A percentile compares a stretch with the other conserved stretches of the same genome.
These are phyloP conservation scores for Marasmarcha lunaedactyla DNA, from an alignment of 2,888 invertebrate genomes.

Conservation along the genomic window DNA sequence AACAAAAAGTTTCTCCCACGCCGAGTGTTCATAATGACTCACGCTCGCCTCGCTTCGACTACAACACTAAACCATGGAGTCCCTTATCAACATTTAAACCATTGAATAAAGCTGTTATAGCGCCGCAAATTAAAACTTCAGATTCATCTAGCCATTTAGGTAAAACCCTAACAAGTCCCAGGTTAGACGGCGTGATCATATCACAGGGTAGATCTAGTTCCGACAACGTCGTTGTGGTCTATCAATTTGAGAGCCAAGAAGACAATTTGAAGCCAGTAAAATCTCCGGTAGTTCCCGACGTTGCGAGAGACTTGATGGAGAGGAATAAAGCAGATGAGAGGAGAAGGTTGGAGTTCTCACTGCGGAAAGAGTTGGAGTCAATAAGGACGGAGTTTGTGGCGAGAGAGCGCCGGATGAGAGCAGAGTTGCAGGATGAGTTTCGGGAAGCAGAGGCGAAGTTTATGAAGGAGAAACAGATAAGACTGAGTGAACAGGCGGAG, in stretches of 20 bases:
- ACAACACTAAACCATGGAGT: conserved; percentile 38
- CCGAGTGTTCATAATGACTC: conserved; percentile 36
- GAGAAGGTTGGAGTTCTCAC: conserved; percentile 45
- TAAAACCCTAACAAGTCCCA: conserved; percentile 42
- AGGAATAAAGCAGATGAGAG: conserved; percentile 51
- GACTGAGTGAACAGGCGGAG: conserved; percentile 56
- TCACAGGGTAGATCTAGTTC: conserved; percentile 57
- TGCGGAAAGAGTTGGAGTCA: conserved; percentile 63
- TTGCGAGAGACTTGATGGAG: conserved; percentile 47
- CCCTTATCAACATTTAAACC: conserved; percentile 49
- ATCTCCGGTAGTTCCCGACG: conserved; percentile 47
- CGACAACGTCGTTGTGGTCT: conserved; percentile 57
- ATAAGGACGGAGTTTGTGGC: conserved; percentile 70
- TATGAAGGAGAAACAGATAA: conserved; percentile 39
- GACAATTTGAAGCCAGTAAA: conserved; percentile 38
- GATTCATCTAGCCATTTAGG: conserved; percentile 42
- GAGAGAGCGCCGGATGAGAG: conserved; percentile 66
- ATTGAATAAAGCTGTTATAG: conserved; percentile 29
- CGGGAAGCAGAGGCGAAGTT: conserved; percentile 59
- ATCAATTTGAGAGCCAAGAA: conserved; percentile 54
- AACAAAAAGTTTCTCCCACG: conserved; percentile 43
- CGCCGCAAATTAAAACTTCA: conserved; percentile 36
- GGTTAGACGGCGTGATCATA: conserved; percentile 52
- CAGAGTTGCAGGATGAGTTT: conserved; percentile 64
- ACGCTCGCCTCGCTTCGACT: conserved; percentile 42